phyloP scores from a whole-genome alignment of 2,797 vertebrate species.

The Ispidina picta region DNA sequence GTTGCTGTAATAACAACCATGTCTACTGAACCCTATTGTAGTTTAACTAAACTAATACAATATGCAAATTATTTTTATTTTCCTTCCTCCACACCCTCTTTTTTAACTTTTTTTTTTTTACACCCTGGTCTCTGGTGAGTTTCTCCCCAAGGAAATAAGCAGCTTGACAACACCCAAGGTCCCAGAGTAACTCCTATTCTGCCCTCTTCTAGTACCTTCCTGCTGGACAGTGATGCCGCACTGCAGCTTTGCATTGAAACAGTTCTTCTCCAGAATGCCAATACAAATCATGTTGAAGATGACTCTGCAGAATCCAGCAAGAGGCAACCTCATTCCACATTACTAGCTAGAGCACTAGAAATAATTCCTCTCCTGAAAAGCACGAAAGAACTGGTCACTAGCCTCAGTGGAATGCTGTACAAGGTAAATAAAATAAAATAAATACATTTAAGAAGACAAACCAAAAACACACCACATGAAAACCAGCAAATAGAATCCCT shows the following conservation, averaged over 20 bases:
- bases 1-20: not conserved
- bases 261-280: slow-evolving; percentile 81
- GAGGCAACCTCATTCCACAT: slow-evolving; percentile 62
- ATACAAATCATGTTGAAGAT: slow-evolving; percentile 36
- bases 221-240: slow-evolving; percentile 85
- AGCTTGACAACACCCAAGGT: not conserved
- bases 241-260: slow-evolving; percentile 94
- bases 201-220: slow-evolving; percentile 81
- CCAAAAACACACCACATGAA: not conserved
- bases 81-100: too few relatives aligned
- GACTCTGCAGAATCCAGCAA: not conserved
- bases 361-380: slow-evolving; percentile 87
- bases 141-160: not conserved
- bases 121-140: not conserved
- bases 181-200: not conserved
- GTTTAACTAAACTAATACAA: not conserved
- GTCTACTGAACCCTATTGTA: not conserved
- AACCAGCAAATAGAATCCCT: not conserved
- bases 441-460: not conserved
- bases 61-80: not conserved
- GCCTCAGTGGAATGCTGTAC: slow-evolving; percentile 84
- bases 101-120: too few relatives aligned
- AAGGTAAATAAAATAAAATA: slow-evolving; percentile 78
- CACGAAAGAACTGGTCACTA: slow-evolving; percentile 82
- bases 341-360: slow-evolving; percentile 82